Percentiles rank a stretch among this genome's conserved stretches.
Conservation (phyloP, 2,888 invertebrate species). For the Megalurothrips usitatus region DNA sequence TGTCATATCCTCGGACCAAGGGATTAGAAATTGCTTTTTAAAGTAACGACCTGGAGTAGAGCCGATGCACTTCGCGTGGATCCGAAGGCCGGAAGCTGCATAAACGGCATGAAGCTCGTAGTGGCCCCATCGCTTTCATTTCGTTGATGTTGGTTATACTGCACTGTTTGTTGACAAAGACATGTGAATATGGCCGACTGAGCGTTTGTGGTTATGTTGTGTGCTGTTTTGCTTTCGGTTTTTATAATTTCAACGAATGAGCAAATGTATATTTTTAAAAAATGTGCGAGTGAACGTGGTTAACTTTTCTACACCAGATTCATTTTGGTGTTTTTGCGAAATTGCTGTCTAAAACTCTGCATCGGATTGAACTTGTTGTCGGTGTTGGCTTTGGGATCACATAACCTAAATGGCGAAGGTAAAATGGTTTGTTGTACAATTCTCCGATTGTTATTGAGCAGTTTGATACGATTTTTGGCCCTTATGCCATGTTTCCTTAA, state of each 20-base stretch:
- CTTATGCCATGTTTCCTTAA: neutral
- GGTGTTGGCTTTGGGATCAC: neutral
- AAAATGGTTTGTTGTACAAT: neutral
- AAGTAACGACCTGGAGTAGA: too few species aligned
- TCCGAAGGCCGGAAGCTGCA: too few species aligned
- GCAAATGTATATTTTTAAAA: neutral
- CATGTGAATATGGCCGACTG: neutral
- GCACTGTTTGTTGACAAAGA: too few species aligned
- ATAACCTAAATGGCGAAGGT: slow-evolving; percentile 16
- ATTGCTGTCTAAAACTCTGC: neutral
- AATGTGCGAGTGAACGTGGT: neutral
- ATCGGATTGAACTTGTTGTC: neutral
- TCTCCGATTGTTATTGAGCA: neutral
- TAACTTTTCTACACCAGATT: neutral
- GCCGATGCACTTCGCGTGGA: too few species aligned
- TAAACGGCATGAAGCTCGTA: too few species aligned
- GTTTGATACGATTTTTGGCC: neutral
- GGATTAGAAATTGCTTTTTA: too few species aligned
- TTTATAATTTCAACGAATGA: neutral
- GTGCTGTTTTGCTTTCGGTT: neutral
- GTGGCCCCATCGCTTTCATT: too few species aligned
- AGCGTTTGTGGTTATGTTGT: neutral
- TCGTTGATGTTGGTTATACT: too few species aligned
- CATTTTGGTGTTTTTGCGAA: neutral
- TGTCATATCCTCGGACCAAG: too few species aligned